These are phyloP conservation scores for Centrocercus urophasianus DNA, from an alignment of 2,113 vertebrate genomes.

Conservation along the genomic window DNA sequence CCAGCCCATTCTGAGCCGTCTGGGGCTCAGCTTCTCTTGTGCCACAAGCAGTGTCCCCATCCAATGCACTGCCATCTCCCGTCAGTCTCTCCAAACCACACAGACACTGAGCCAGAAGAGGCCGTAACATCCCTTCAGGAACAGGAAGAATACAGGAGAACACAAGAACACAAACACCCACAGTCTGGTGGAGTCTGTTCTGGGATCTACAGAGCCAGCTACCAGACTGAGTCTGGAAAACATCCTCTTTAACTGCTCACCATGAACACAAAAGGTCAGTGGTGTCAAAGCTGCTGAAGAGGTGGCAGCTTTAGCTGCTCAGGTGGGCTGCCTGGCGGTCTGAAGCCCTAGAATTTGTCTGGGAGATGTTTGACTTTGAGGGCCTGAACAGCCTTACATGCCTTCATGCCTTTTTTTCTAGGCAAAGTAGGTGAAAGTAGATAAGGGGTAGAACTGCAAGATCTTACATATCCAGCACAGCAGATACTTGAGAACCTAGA, in stretches of 20 bases:
- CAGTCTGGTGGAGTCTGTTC: not conserved
- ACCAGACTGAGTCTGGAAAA: not conserved
- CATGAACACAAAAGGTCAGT: not conserved
- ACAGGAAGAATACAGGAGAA: not conserved
- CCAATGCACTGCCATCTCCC: not conserved
- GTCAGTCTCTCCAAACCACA: not conserved
- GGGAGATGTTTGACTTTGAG: not conserved
- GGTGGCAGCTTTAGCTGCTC: not conserved
- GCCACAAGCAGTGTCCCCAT: not conserved
- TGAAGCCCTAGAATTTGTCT: not conserved
- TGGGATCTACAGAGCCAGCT: not conserved
- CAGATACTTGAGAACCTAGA: not conserved
- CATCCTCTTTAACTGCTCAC: not conserved
- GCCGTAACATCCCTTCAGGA: not conserved
- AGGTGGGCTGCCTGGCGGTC: not conserved
- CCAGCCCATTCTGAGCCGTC: accelerated
- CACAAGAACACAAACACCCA: not conserved
- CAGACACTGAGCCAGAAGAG: not conserved
- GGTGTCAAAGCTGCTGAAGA: not conserved
- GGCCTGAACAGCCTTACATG: not conserved
- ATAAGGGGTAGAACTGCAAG: not conserved
- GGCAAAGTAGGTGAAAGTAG: not conserved
- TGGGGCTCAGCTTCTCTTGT: accelerated
- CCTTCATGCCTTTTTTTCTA: not conserved
- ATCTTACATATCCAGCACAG: not conserved